These are phyloP conservation scores for Lasioglossum calceatum DNA, from an alignment of 2,888 invertebrate species.

Conservation along the genomic window DNA sequence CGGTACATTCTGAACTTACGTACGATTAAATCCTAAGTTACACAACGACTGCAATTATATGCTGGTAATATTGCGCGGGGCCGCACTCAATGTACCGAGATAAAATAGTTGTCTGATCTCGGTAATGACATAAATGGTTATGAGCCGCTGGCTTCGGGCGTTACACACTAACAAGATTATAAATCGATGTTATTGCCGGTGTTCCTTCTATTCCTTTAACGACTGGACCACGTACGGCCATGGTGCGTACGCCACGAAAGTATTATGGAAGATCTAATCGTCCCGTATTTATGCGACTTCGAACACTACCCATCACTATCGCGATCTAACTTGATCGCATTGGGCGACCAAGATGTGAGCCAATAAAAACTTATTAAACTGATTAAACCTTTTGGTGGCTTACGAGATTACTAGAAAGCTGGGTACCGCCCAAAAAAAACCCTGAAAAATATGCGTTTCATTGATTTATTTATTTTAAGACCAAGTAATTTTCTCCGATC, in stretches of 20 bases:
- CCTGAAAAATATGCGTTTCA: background rate
- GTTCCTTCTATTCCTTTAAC: slow-evolving; percentile 12
- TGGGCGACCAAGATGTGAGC: background rate
- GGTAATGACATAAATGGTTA: slow-evolving; percentile 61
- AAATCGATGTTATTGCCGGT: slow-evolving; percentile 1
- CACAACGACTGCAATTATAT: slow-evolving; percentile 65
- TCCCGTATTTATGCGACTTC: background rate
- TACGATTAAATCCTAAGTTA: slow-evolving; percentile 68
- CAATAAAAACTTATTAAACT: background rate
- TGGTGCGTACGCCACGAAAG: background rate
- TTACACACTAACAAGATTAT: slow-evolving; percentile 25
- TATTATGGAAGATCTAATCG: background rate
- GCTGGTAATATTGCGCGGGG: slow-evolving; percentile 49
- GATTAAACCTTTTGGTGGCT: background rate
- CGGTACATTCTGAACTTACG: slow-evolving; percentile 59
- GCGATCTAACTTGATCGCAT: background rate
- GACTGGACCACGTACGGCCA: slow-evolving; percentile 10
- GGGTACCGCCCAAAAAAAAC: too few species aligned
- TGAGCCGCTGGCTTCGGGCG: slow-evolving; percentile 41
- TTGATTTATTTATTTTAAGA: background rate
- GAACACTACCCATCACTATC: background rate
- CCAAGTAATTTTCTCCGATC: background rate
- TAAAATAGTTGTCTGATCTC: slow-evolving; percentile 57
- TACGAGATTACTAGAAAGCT: too few species aligned
- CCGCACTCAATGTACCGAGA: slow-evolving; percentile 44